Percentiles rank a stretch among this genome's conserved stretches.
Conservation (phyloP, 2,797 vertebrate species). For the Antrozous pallidus region DNA sequence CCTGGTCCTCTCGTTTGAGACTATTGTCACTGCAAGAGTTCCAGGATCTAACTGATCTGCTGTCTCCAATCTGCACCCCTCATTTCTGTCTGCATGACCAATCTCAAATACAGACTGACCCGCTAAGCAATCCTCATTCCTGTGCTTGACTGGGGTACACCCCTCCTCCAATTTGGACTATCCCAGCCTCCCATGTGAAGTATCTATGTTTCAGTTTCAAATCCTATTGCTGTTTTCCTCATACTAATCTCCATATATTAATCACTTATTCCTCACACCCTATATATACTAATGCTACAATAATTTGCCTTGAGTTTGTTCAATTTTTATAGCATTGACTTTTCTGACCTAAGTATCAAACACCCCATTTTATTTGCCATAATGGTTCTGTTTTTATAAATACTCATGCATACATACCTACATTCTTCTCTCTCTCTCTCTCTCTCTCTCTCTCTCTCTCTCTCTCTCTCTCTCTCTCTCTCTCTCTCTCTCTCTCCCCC, state of each 20-base stretch:
- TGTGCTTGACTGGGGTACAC: not conserved
- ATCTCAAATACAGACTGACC: not conserved
- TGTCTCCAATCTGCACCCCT: not conserved
- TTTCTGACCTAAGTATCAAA: not conserved
- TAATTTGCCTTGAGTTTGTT: not conserved
- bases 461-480: not conserved
- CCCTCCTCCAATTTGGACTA: not conserved
- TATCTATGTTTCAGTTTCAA: not conserved
- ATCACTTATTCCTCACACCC: not conserved
- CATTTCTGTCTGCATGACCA: not conserved
- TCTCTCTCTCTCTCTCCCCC: not conserved
- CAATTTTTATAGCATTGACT: not conserved
- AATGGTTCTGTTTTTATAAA: not conserved
- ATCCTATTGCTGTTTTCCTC: not conserved
- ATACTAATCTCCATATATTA: not conserved
- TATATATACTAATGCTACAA: not conserved
- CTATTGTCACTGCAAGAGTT: not conserved
- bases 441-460: not conserved
- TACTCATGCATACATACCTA: too few relatives aligned
- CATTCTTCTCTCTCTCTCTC: too few relatives aligned
- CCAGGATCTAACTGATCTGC: not conserved
- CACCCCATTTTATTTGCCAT: not conserved
- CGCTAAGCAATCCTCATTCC: not conserved
- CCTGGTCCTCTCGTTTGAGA: not conserved
- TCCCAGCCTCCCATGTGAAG: not conserved